A percentile compares a stretch with the other conserved stretches of the same genome.
Evolutionary conservation across 2,888 invertebrate genomes (phyloP).

Genomic region (Ctena decussata): DNA sequence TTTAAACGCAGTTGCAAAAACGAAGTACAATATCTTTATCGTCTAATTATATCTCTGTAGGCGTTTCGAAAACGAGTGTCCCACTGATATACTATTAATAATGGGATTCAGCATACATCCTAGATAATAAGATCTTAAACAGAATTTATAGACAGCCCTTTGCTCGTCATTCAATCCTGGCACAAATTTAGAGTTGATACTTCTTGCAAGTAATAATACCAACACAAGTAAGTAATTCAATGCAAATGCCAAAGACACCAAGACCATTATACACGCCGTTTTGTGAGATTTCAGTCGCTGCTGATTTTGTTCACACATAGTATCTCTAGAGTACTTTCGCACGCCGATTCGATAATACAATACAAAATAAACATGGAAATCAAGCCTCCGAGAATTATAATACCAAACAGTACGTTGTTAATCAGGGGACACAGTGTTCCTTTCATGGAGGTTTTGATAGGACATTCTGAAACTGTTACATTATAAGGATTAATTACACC

Average conservation of each 20-base stretch:
- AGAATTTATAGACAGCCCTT: slow-evolving; percentile 62
- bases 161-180: slow-evolving; percentile 37
- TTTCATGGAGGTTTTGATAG: slow-evolving; percentile 58
- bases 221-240: slow-evolving; percentile 63
- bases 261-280: slow-evolving; percentile 70
- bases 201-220: slow-evolving; percentile 44
- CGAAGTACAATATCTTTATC: no score
- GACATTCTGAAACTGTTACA: slow-evolving; percentile 69
- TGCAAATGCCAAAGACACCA: slow-evolving; percentile 65
- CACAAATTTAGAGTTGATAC: slow-evolving; percentile 51
- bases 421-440: slow-evolving; percentile 60
- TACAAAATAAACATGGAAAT: slow-evolving; percentile 57
- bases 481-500: slow-evolving; percentile 56
- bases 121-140: slow-evolving; percentile 68
- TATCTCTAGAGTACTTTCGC: slow-evolving; percentile 34
- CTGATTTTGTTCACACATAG: not conserved
- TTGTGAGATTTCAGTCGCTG: slow-evolving; percentile 36
- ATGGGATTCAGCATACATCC: slow-evolving; percentile 73
- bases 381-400: slow-evolving; percentile 54
- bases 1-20: no score
- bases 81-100: slow-evolving; percentile 73
- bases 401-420: slow-evolving; percentile 51
- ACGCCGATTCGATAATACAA: slow-evolving; percentile 55
- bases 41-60: slow-evolving; percentile 26
- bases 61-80: slow-evolving; percentile 62